Evolutionary conservation across 2,797 vertebrate species (phyloP), one percentile per base, ranked within the genome.

Genomic region (Yasuhikotakia modesta): DNA sequence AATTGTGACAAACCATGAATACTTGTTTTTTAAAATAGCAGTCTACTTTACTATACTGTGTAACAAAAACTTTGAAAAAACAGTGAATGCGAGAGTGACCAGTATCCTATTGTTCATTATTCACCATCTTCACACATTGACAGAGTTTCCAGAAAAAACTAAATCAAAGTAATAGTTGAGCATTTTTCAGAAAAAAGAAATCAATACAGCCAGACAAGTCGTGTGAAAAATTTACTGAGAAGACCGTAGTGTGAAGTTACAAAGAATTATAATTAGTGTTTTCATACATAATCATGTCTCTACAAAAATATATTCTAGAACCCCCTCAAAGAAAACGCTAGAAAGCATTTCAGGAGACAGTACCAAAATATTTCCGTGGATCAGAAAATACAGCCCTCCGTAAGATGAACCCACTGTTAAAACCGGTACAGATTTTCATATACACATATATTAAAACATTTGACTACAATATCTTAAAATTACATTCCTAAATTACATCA

Each of bases 231-330:
- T 90, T 90, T 93, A 89, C 90, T 92, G 81, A 90, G 79, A 86
- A 89, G 86, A 88, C 43, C 88, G 92, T 92, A 93, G 92, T 93
- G 92, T 93, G 85, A 92, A 84, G 83, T 88, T 91, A 92, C 87
- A 90, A 86, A 87, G 85, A 80, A 87, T 89, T 53, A 71, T 64
- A 89, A 89, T 87, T 83, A 87, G 85, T 80, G 83, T 91, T 91
- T 85, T 89, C 84, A 86, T 83, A 85, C 81, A 87, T 83, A 84
- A 92, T 91, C 87, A 91, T 89, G 90, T 80, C 84, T 88, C 92
- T 94, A 93, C 90, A 94, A 94, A 94, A 94, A 93, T 93, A 94
- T 91, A 93, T 91, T 94, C 90, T 90, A 92, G 83, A 85, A 68
- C 83, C 81, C 76, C 71, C 60, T 32, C 71, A 80, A 84, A 82